Percentiles rank a stretch among this genome's conserved stretches.
phyloP scores from a whole-genome alignment of 2,113 vertebrate species.

The Aptenodytes patagonicus region DNA sequence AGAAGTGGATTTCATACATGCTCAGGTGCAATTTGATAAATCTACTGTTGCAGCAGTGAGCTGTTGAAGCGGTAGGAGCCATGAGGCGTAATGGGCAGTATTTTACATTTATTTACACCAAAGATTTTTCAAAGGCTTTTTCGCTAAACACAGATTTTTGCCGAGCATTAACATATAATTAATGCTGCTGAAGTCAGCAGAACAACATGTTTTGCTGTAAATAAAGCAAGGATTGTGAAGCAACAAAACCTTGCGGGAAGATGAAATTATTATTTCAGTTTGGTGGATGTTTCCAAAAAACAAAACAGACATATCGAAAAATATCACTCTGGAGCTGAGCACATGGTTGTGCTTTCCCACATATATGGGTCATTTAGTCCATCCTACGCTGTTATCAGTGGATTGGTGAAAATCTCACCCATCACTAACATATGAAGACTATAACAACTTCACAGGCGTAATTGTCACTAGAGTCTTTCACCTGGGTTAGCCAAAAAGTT shows the following conservation, averaged over 20 bases:
- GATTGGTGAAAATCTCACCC: neutral
- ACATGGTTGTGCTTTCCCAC: accelerated
- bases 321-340: neutral
- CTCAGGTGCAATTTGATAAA: neutral
- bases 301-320: neutral
- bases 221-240: neutral
- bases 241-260: neutral
- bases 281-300: neutral
- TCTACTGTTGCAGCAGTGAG: neutral
- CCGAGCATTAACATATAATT: neutral
- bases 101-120: neutral
- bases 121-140: neutral
- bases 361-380: neutral
- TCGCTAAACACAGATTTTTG: neutral
- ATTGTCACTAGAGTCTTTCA: neutral
- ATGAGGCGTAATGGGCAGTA: neutral
- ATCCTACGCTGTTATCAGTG: neutral
- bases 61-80: neutral
- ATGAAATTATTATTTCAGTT: neutral
- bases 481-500: neutral
- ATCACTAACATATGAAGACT: neutral
- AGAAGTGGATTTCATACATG: neutral
- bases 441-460: neutral
- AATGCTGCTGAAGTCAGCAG: neutral
- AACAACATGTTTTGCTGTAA: neutral